phyloP scores from a whole-genome alignment of 2,113 vertebrate species.

The Ctenomys sociabilis region DNA sequence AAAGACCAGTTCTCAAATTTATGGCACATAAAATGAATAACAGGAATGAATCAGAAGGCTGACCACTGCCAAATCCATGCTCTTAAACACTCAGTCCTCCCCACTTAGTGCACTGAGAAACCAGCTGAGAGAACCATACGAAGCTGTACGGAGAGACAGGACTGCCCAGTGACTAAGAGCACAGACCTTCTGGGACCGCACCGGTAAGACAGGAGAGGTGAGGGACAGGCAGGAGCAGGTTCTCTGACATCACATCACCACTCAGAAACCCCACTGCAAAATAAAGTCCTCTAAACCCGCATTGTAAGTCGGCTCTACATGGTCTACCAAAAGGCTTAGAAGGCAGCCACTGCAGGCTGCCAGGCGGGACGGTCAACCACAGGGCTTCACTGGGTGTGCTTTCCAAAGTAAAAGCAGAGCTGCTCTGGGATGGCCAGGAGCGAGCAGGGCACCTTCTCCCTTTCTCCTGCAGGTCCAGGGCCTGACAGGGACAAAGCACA shows the following conservation, averaged over 20 bases:
- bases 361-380: neutral
- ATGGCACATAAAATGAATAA: neutral
- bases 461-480: neutral
- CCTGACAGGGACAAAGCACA: no score
- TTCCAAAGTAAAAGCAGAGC: neutral
- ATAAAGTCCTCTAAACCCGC: neutral
- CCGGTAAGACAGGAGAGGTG: neutral
- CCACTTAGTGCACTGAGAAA: neutral
- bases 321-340: neutral
- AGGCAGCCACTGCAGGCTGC: neutral
- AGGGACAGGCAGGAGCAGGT: neutral
- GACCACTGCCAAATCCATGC: neutral
- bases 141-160: neutral
- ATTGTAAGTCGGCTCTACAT: neutral
- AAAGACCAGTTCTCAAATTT: neutral
- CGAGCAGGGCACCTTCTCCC: neutral
- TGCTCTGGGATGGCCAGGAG: neutral
- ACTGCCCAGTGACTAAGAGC: neutral
- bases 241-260: fast-evolving
- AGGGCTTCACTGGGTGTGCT: fast-evolving
- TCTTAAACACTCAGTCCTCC: neutral
- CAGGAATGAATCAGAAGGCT: neutral
- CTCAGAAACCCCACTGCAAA: neutral
- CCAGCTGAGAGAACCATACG: neutral
- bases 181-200: neutral